phyloP scores from a whole-genome alignment of 2,113 vertebrate species.

The Gambusia affinis region DNA sequence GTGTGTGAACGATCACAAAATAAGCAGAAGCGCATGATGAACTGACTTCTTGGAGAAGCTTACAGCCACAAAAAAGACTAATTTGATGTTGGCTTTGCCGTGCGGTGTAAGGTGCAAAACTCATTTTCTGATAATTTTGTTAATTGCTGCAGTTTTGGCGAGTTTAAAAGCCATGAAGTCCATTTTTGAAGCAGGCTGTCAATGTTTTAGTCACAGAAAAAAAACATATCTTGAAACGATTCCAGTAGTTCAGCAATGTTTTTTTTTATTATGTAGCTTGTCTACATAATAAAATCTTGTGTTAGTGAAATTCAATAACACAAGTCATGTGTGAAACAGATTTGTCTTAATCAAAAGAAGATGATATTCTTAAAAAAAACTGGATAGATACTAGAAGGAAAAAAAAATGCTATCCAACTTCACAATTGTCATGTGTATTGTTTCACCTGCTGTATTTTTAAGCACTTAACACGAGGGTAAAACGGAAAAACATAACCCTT shows the following conservation, averaged over 20 bases:
- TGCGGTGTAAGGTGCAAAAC: too few species aligned
- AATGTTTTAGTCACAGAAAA: too few species aligned
- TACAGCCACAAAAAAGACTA: neutral
- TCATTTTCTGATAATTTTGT: neutral
- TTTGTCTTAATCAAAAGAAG: neutral
- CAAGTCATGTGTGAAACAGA: neutral
- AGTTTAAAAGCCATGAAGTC: neutral
- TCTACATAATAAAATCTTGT: too few species aligned
- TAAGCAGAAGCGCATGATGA: too few species aligned
- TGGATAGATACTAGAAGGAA: neutral
- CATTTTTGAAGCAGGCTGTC: too few species aligned
- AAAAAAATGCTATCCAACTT: neutral
- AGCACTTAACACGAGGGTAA: slow-evolving; percentile 10
- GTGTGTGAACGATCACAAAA: neutral
- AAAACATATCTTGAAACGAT: too few species aligned
- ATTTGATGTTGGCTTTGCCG: neutral
- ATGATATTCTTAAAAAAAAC: neutral
- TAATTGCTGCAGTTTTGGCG: neutral
- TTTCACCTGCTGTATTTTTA: neutral
- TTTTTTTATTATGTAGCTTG: too few species aligned
- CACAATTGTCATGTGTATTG: too few species aligned
- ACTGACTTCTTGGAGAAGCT: too few species aligned
- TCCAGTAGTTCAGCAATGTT: too few species aligned
- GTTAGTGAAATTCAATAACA: too few species aligned
- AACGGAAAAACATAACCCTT: slow-evolving; percentile 7